Evolutionary conservation across 2,797 vertebrate genomes (phyloP).

Genomic region (Siniperca undulata): DNA sequence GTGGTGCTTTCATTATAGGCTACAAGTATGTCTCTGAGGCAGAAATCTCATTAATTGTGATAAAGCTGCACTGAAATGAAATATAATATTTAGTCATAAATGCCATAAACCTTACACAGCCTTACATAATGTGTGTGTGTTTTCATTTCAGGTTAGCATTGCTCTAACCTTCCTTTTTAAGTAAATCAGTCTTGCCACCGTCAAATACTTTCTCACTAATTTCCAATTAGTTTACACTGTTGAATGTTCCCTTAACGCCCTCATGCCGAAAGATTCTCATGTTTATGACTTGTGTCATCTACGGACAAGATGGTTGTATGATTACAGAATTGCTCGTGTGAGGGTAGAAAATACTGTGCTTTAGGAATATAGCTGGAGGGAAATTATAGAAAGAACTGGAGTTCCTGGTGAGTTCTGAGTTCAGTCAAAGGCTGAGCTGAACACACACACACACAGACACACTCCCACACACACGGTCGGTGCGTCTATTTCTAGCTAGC

Average conservation of each 20-base stretch:
- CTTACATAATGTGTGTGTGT: background rate
- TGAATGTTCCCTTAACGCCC: background rate
- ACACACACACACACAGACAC: background rate
- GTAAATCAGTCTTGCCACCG: background rate
- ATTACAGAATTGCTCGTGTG: background rate
- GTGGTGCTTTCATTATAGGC: constrained; percentile 33
- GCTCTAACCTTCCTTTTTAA: background rate
- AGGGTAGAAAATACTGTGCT: background rate
- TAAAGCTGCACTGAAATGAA: constrained; percentile 23
- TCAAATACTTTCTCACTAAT: background rate
- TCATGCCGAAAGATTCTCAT: background rate
- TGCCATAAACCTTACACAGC: background rate
- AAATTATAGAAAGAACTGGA: background rate
- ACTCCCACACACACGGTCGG: background rate
- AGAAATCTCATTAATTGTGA: constrained; percentile 41
- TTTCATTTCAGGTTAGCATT: background rate
- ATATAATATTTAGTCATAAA: constrained; percentile 33
- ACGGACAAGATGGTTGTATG: background rate
- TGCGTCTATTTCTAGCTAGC: background rate
- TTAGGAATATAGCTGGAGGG: background rate
- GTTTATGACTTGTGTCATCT: background rate
- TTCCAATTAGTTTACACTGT: background rate
- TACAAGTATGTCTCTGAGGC: constrained; percentile 33
- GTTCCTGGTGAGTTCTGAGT: background rate
- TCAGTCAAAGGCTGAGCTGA: too few relatives aligned